phyloP scores from a whole-genome alignment of 2,888 invertebrate genomes.

The Palloptera scutellata region DNA sequence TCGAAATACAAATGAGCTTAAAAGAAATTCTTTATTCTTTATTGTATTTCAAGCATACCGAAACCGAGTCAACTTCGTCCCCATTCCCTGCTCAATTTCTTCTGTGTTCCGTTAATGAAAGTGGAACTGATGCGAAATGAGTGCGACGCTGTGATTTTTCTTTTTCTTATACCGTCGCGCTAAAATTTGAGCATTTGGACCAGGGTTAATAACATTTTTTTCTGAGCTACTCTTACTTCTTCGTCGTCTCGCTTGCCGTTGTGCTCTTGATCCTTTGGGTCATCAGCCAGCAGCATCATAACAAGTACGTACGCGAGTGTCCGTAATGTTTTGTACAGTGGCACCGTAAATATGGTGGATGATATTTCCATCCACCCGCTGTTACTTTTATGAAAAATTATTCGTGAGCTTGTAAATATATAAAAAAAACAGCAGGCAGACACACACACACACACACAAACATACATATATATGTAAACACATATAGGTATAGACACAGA shows the following conservation, averaged over 20 bases:
- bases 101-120: slow-evolving; percentile 5
- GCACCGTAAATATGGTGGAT: slow-evolving; percentile 3
- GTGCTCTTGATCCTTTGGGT: slow-evolving; percentile 11
- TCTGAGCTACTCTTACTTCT: background rate
- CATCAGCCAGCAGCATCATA: slow-evolving; percentile 14
- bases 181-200: background rate
- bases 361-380: slow-evolving; percentile 1
- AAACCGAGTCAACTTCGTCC: background rate
- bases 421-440: background rate
- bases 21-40: slow-evolving; percentile 9
- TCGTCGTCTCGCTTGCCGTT: slow-evolving; percentile 4
- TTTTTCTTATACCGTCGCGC: background rate
- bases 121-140: slow-evolving; percentile 6
- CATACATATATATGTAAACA: background rate
- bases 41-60: slow-evolving; percentile 11
- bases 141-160: slow-evolving; percentile 21
- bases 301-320: background rate
- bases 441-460: background rate
- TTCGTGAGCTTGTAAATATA: slow-evolving; percentile 3
- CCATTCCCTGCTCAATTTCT: background rate
- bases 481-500: background rate
- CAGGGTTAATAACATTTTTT: slow-evolving; percentile 26
- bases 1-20: slow-evolving; percentile 28
- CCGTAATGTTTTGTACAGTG: background rate
- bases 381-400: background rate